Conservation (phyloP, 2,797 vertebrate genomes). For the Gorsachius magnificus region DNA sequence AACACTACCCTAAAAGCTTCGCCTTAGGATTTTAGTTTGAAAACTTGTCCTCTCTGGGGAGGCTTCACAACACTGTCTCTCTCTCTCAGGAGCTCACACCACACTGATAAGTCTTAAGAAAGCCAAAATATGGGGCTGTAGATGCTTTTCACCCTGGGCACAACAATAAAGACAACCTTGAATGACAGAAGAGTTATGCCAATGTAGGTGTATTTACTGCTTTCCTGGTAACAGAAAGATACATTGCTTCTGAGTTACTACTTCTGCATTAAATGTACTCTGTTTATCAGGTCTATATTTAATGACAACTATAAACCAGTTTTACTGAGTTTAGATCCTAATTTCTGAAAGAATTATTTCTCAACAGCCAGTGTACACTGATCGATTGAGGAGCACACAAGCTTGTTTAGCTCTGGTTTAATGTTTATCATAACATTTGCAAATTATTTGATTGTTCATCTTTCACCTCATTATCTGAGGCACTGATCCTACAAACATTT, state of each 20-base stretch:
- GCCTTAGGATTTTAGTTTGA: conserved; percentile 57
- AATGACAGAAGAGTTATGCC: not conserved
- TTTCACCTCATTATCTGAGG: not conserved
- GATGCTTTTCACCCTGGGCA: not conserved
- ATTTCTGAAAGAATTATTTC: not conserved
- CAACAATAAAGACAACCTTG: not conserved
- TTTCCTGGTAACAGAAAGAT: not conserved
- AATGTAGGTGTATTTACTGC: not conserved
- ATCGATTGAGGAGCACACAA: not conserved
- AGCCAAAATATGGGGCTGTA: not conserved
- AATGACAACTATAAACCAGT: not conserved
- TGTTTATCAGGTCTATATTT: not conserved
- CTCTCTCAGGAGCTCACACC: not conserved
- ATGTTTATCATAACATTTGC: not conserved
- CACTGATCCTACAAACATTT: not conserved
- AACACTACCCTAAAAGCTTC: conserved; percentile 39
- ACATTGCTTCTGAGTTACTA: not conserved
- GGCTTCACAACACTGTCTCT: not conserved
- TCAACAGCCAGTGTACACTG: not conserved
- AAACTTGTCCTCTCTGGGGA: not conserved
- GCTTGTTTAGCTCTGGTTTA: not conserved
- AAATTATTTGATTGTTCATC: not conserved
- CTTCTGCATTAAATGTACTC: not conserved
- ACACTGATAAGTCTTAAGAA: not conserved
- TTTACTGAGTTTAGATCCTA: not conserved